Evolutionary conservation across 2,888 invertebrate species (phyloP).

Genomic region (Eurytoma californica): DNA sequence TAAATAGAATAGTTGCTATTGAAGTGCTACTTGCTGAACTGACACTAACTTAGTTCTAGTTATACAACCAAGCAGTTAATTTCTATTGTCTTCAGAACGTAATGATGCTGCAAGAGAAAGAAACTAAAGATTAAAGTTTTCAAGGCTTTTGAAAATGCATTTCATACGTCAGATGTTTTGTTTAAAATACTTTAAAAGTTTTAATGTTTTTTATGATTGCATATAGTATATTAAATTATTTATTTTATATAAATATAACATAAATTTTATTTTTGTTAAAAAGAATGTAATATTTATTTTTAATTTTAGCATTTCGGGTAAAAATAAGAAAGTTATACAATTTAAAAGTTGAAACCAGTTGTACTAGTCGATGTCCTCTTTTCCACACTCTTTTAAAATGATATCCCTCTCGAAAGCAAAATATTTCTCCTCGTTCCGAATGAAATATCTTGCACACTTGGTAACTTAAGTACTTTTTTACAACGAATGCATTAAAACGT

Average conservation of each 20-base stretch:
- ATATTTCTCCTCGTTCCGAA: not conserved
- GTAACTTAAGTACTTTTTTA: not conserved
- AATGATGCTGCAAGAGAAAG: not conserved
- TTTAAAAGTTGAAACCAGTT: not conserved
- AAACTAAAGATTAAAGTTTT: slow-evolving; percentile 7
- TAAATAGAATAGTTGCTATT: not conserved
- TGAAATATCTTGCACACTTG: not conserved
- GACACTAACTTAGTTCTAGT: slow-evolving; percentile 27
- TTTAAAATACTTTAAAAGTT: no score
- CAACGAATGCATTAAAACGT: not conserved
- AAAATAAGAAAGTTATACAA: not conserved
- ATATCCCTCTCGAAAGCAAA: not conserved
- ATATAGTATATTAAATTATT: no score
- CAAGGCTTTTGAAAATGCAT: not conserved
- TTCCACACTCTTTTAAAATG: not conserved
- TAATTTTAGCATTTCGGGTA: no score
- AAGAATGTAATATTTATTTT: no score
- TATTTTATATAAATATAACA: no score
- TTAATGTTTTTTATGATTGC: no score
- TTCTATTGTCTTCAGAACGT: slow-evolving; percentile 33
- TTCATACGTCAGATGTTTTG: not conserved
- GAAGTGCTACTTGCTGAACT: not conserved
- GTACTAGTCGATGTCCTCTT: not conserved
- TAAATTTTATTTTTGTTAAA: no score
- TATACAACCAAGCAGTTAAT: slow-evolving; percentile 29